These are phyloP conservation scores for Drosophila truncata DNA, from an alignment of 1,140 invertebrate genomes.

Conservation along the genomic window DNA sequence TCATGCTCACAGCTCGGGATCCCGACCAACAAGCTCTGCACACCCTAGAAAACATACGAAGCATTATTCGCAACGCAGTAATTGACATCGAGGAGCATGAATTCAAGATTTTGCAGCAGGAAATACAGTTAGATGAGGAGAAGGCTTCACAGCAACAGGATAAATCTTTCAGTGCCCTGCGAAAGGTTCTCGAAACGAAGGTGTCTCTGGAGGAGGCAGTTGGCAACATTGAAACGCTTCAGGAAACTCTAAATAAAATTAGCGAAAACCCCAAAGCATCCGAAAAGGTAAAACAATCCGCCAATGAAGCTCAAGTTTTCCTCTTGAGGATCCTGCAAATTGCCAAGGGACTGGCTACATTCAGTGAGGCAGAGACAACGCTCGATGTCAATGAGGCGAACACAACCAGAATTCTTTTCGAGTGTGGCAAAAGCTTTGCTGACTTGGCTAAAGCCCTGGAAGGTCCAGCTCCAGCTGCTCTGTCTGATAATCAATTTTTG, in stretches of 20 bases:
- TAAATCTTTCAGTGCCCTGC: constrained; percentile 69
- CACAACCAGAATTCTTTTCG: constrained; percentile 56
- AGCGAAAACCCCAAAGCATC: constrained; percentile 44
- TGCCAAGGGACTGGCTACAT: constrained; percentile 59
- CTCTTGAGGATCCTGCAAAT: constrained; percentile 61
- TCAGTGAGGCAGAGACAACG: constrained; percentile 63
- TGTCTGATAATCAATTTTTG: constrained; percentile 39
- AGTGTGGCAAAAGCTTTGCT: constrained; percentile 68
- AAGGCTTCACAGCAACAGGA: constrained; percentile 67
- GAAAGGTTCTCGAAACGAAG: constrained; percentile 71
- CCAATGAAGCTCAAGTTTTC: constrained; percentile 67
- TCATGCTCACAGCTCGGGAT: constrained; percentile 51
- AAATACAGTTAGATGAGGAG: constrained; percentile 74
- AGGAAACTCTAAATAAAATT: constrained; percentile 56
- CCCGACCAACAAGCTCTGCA: constrained; percentile 64
- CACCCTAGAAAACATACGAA: constrained; percentile 63
- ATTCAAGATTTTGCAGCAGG: constrained; percentile 76
- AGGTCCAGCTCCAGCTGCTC: constrained; percentile 19
- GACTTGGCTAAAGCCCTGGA: constrained; percentile 62
- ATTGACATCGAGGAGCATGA: constrained; percentile 82
- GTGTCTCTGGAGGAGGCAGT: constrained; percentile 73
- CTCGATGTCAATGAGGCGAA: constrained; percentile 62
- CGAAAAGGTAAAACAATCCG: constrained; percentile 25
- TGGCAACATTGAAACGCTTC: constrained; percentile 59
- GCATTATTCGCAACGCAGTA: constrained; percentile 71